Evolutionary conservation across 2,797 vertebrate species (phyloP), one percentile per base, ranked within the genome.

Genomic region (Rachycentron canadum): DNA sequence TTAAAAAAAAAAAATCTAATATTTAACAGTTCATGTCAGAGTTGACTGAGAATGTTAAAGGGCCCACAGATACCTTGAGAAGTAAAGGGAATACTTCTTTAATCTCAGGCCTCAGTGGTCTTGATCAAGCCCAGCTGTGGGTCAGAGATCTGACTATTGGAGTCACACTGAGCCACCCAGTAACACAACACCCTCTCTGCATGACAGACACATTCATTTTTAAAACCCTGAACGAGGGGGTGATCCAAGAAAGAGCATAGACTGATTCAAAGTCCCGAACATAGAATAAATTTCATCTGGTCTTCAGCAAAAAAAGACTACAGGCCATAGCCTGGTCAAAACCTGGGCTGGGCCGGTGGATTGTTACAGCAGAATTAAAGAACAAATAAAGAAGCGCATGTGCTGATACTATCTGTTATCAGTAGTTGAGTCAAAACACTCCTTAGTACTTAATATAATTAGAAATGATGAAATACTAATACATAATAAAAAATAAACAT

Each of bases 61-160:
- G 43, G 23, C 25, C 57, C 57, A 55, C 19, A 30, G 23, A 49
- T 8, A 45, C 13, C 10, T 60, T 32, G 36, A 34, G 26, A 73
- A 3, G 5, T 5, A 6, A 47, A 50, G 2, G 7, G 16, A 21
- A 60, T 60, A 38, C 53, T 74, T 56, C n/a, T 69, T 69, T 74
- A 43, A 79, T 59, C 23, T 72, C 43, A 68, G 79, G 72, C 52
- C 34, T 75, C n/a, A 16, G 34, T 63, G 19, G 58, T 81, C 45
- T 65, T 85, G 64, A 91, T 89, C 73, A 83, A 73, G 66, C 40
- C 77, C 89, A 91, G 91, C 86, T 93, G 91, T 90, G 79, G 79
- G 78, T 78, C 86, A 88, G 38, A 75, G 77, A 79, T 78, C 59
- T 86, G 79, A 88, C 70, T 26, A n/a, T n/a, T 56, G 36, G 78